phyloP scores from a whole-genome alignment of 1,140 invertebrate species.

The Papilio polyxenes region DNA sequence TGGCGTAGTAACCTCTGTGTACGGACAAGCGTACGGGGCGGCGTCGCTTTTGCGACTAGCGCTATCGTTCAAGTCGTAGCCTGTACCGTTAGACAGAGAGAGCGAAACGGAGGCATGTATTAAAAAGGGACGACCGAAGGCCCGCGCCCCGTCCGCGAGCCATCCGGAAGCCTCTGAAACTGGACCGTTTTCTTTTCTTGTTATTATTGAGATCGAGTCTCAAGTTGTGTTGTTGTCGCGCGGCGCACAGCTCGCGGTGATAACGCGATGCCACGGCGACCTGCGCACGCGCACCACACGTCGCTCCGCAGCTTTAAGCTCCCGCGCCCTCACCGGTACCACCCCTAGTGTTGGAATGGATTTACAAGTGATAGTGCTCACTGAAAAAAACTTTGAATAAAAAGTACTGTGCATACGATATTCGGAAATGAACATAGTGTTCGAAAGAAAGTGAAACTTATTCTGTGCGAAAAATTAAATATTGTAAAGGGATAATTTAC shows the following conservation, averaged over 20 bases:
- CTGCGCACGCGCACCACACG: conserved; percentile 67
- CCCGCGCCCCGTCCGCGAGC: conserved; percentile 68
- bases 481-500: conserved; percentile 50
- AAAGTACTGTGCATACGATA: conserved; percentile 40
- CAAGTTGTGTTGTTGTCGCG: conserved; percentile 79
- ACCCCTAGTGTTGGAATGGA: conserved; percentile 67
- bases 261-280: conserved; percentile 75
- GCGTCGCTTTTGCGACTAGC: conserved; percentile 70
- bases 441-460: conserved; percentile 58
- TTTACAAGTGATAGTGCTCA: conserved; percentile 52
- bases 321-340: conserved; percentile 56
- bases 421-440: conserved; percentile 54
- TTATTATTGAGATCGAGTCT: conserved; percentile 79
- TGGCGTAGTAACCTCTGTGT: conserved; percentile 10
- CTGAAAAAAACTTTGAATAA: conserved; percentile 46
- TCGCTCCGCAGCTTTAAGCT: conserved; percentile 69
- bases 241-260: conserved; percentile 74
- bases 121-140: conserved; percentile 57
- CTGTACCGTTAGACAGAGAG: conserved; percentile 76
- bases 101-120: conserved; percentile 55
- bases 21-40: conserved; percentile 53
- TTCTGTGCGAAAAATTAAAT: conserved; percentile 50
- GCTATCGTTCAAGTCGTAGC: conserved; percentile 72
- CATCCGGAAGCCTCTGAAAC: conserved; percentile 80
- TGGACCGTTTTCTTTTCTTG: conserved; percentile 81